Conservation (phyloP, 2,888 invertebrate genomes). For the Thecocarcelia acutangulata region DNA sequence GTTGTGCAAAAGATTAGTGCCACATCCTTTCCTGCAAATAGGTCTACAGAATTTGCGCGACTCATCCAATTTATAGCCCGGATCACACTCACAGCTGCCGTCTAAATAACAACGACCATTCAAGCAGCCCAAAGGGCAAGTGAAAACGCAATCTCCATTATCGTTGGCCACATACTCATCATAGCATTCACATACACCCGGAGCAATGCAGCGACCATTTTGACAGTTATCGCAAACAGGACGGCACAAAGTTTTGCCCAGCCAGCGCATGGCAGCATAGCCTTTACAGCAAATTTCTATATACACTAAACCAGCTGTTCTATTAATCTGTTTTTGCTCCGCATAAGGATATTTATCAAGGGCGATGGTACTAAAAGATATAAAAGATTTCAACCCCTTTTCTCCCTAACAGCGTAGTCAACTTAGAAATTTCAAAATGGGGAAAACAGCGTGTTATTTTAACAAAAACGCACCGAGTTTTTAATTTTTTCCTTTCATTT, state of each 20-base stretch:
- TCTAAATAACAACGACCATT: conserved; percentile 84
- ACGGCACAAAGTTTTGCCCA: conserved; percentile 73
- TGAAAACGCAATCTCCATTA: conserved; percentile 78
- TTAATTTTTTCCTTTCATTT: no score
- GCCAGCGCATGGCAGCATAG: conserved; percentile 80
- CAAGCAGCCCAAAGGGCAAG: conserved; percentile 82
- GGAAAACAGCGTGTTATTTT: no score
- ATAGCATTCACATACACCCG: conserved; percentile 77
- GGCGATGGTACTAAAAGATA: conserved; percentile 66
- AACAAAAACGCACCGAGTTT: no score
- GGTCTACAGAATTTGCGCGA: conserved; percentile 85
- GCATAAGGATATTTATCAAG: conserved; percentile 75
- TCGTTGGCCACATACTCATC: conserved; percentile 78
- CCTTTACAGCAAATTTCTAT: conserved; percentile 88
- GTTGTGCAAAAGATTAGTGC: conserved; percentile 74
- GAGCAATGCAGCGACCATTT: conserved; percentile 77
- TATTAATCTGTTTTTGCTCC: conserved; percentile 73
- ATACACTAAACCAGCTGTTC: conserved; percentile 83
- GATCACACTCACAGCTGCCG: conserved; percentile 85
- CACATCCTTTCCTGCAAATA: conserved; percentile 82
- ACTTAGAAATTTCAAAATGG: no score
- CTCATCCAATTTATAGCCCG: conserved; percentile 83
- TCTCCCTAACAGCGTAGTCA: no score
- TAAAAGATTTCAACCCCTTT: no score
- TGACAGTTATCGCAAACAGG: conserved; percentile 76